Evolutionary conservation across 2,797 vertebrate species (phyloP).

Genomic region (Peromyscus melanophrys): DNA sequence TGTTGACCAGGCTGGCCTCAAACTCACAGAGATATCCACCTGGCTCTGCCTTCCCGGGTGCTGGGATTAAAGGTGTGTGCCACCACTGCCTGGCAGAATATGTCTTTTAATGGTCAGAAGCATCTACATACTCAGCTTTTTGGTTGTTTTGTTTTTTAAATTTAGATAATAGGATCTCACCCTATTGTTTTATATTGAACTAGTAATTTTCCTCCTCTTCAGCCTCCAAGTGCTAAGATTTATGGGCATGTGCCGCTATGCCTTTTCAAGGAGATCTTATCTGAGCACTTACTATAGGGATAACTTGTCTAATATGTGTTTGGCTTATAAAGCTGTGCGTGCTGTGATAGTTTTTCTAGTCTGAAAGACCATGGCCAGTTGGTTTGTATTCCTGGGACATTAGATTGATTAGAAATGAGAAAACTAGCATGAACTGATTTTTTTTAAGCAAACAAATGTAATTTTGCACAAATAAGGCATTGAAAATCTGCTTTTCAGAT

Average conservation of each 20-base stretch:
- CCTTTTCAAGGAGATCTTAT: background rate
- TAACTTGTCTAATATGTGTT: background rate
- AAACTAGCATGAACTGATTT: background rate
- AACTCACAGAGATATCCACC: no score
- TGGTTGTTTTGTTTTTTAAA: background rate
- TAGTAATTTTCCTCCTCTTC: background rate
- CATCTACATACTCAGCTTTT: background rate
- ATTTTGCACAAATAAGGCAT: background rate
- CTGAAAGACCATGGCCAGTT: background rate
- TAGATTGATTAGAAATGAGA: constrained; percentile 12
- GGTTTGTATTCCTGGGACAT: constrained; percentile 42
- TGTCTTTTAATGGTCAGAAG: background rate
- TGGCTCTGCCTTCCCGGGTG: no score
- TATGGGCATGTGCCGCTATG: background rate
- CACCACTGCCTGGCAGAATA: no score
- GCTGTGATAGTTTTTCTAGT: background rate
- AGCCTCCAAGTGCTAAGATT: background rate
- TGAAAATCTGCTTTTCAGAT: constrained; percentile 26
- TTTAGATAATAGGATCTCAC: background rate
- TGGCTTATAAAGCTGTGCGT: background rate
- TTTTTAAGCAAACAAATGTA: background rate
- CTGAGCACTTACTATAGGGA: background rate
- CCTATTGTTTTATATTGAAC: background rate
- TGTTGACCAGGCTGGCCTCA: no score
- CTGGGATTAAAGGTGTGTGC: no score